Percentiles rank a stretch among this genome's conserved stretches.
Evolutionary conservation across 2,113 vertebrate species (phyloP).

Genomic region (Fregata magnificens): DNA sequence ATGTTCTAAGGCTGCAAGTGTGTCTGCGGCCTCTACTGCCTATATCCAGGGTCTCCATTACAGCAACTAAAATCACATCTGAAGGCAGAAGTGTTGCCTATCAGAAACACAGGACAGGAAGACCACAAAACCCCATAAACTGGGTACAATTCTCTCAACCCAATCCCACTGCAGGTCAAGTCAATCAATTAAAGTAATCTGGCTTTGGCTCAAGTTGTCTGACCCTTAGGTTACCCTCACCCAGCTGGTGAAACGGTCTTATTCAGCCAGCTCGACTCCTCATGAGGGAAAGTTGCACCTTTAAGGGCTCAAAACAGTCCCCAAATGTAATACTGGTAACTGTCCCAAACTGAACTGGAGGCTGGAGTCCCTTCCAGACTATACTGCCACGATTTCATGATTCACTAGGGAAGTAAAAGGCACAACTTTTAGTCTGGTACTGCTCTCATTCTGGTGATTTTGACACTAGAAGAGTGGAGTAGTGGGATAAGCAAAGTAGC

Average conservation of each 20-base stretch:
- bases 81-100: background rate
- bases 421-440: background rate
- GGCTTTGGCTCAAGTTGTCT: background rate
- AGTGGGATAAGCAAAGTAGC: background rate
- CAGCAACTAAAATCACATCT: background rate
- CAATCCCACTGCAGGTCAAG: background rate
- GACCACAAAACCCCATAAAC: background rate
- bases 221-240: background rate
- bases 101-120: background rate
- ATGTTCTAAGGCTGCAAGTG: background rate
- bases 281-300: background rate
- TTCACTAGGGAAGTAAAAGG: background rate
- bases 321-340: background rate
- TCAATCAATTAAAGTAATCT: background rate
- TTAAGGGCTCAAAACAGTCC: background rate
- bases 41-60: background rate
- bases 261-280: background rate
- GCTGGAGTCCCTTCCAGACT: background rate
- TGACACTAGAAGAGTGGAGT: background rate
- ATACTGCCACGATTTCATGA: accelerated
- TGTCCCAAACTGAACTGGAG: background rate
- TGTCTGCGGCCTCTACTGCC: background rate
- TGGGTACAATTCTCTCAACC: background rate
- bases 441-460: background rate
- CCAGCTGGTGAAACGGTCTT: background rate